phyloP scores from a whole-genome alignment of 2,113 vertebrate genomes.

The Sceloporus undulatus region DNA sequence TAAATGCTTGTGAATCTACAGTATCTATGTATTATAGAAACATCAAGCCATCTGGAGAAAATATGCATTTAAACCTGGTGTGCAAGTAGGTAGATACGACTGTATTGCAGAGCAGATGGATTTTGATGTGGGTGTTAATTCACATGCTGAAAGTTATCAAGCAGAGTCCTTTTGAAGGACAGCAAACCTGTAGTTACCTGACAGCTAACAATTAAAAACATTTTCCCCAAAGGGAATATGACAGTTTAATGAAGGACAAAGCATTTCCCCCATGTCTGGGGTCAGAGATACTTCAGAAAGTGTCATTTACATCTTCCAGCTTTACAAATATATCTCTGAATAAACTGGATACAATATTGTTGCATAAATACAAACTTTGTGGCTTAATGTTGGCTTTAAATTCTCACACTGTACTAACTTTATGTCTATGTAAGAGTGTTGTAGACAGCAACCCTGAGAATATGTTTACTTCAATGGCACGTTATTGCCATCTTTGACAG shows the following conservation, averaged over 20 bases:
- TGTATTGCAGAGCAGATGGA: background rate
- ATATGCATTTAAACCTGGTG: background rate
- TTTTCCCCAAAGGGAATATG: background rate
- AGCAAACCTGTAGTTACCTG: background rate
- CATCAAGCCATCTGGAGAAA: background rate
- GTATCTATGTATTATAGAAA: background rate
- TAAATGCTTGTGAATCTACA: background rate
- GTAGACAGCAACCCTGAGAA: background rate
- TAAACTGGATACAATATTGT: background rate
- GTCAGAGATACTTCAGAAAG: constrained; percentile 12
- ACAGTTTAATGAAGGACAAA: constrained; percentile 12
- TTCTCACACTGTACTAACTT: background rate
- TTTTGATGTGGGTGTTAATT: background rate
- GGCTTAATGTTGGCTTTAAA: background rate
- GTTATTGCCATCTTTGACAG: background rate
- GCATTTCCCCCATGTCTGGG: background rate
- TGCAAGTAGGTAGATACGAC: background rate
- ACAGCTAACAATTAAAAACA: constrained; percentile 2
- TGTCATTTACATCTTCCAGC: background rate
- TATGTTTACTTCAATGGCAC: background rate
- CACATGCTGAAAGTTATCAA: background rate
- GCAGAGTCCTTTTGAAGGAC: background rate
- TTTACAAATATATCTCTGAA: background rate
- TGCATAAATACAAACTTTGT: background rate
- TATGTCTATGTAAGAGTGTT: background rate